Evolutionary conservation across 1,140 invertebrate species (phyloP).

Genomic region (Pseudobourletiella spinata): DNA sequence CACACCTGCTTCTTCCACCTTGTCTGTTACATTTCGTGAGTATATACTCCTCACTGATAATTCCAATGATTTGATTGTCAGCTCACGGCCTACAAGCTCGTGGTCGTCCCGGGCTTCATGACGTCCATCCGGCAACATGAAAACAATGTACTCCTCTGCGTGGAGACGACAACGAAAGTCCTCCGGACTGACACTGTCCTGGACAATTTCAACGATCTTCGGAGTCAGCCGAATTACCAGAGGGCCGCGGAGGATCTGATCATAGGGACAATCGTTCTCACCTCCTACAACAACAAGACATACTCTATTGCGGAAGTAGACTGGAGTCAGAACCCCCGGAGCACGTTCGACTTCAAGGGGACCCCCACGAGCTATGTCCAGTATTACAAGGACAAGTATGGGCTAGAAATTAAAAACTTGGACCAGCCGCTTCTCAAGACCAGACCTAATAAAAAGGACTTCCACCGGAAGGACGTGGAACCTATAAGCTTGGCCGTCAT

Average conservation of each 20-base stretch:
- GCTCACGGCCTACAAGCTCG: no score
- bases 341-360: slow-evolving; percentile 55
- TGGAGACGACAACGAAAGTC: slow-evolving; percentile 67
- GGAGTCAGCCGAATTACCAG: not conserved
- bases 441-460: slow-evolving; percentile 8
- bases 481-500: slow-evolving; percentile 34
- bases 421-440: slow-evolving; percentile 24
- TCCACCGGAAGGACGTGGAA: not conserved
- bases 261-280: slow-evolving; percentile 45
- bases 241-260: slow-evolving; percentile 38
- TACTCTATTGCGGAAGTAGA: slow-evolving; percentile 74
- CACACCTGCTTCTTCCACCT: no score
- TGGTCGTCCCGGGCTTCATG: slow-evolving; percentile 47
- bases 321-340: slow-evolving; percentile 56
- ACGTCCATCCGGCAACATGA: slow-evolving; percentile 73
- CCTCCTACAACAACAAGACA: slow-evolving; percentile 62
- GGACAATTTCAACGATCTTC: slow-evolving; percentile 42
- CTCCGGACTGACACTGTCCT: slow-evolving; percentile 51
- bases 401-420: slow-evolving; percentile 52
- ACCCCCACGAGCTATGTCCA: slow-evolving; percentile 57
- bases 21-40: no score
- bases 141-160: slow-evolving; percentile 55
- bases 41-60: no score
- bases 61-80: no score
- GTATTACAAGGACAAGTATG: slow-evolving; percentile 65